A percentile compares a stretch with the other conserved stretches of the same genome.
These are phyloP conservation scores for Phyllotis vaccarum DNA, from an alignment of 2,797 vertebrate genomes.

Conservation along the genomic window DNA sequence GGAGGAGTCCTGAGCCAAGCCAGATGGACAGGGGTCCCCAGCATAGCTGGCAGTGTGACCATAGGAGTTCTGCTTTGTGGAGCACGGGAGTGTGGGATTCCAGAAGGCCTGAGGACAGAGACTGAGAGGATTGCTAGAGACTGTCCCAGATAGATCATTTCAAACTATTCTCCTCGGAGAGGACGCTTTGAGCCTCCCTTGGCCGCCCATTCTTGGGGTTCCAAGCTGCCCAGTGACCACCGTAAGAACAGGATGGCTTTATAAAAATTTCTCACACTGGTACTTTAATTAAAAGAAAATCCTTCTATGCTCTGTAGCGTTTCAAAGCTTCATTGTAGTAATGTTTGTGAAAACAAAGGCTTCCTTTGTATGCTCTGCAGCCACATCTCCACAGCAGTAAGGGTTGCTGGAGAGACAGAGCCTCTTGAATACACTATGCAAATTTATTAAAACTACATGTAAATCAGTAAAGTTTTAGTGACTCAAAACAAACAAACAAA, in stretches of 20 bases:
- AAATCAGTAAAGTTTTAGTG: slow-evolving; percentile 66
- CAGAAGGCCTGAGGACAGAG: slow-evolving; percentile 9
- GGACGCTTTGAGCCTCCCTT: background rate
- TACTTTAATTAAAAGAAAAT: slow-evolving; percentile 78
- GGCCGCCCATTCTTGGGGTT: background rate
- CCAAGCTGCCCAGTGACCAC: slow-evolving; percentile 30
- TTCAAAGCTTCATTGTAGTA: slow-evolving; percentile 70
- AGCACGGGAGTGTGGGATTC: background rate
- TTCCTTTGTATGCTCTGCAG: slow-evolving; percentile 70
- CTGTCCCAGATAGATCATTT: slow-evolving; percentile 25
- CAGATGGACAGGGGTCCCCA: slow-evolving; percentile 18
- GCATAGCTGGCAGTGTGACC: background rate
- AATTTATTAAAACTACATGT: slow-evolving; percentile 79
- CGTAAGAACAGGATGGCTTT: slow-evolving; percentile 38
- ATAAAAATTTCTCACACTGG: slow-evolving; percentile 56
- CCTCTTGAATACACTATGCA: slow-evolving; percentile 64
- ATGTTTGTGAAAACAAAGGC: slow-evolving; percentile 63
- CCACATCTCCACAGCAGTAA: slow-evolving; percentile 61
- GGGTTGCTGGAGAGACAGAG: slow-evolving; percentile 32
- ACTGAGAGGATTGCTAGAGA: slow-evolving; percentile 1
- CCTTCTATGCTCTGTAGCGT: slow-evolving; percentile 59
- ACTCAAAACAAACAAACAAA: slow-evolving; percentile 75
- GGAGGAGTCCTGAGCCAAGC: background rate
- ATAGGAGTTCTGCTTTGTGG: background rate
- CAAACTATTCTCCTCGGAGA: background rate